Conservation (phyloP, 2,113 vertebrate genomes). For the Scalopus aquaticus region DNA sequence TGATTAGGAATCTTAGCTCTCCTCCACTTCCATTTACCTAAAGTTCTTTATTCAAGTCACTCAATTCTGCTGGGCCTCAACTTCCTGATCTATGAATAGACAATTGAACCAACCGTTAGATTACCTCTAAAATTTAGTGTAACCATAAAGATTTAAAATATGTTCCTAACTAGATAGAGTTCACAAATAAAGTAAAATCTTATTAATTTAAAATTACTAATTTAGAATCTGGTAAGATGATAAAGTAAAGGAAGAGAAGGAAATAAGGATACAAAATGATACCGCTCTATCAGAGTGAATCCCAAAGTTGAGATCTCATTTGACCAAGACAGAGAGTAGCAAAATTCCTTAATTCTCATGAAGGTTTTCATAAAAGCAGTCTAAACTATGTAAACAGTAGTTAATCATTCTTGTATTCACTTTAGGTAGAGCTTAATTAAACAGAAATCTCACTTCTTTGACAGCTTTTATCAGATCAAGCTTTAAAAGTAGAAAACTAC, state of each 20-base stretch:
- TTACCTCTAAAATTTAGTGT: neutral
- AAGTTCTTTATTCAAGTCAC: neutral
- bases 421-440: conserved; percentile 62
- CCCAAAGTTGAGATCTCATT: conserved; percentile 37
- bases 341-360: conserved; percentile 15
- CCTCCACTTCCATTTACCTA: neutral
- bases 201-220: conserved; percentile 24
- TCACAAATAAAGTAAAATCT: conserved; percentile 32
- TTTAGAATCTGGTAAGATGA: conserved; percentile 34
- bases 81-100: conserved; percentile 26
- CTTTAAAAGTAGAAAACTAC: conserved; percentile 52
- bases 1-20: conserved; percentile 1
- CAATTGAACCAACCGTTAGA: neutral
- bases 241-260: neutral
- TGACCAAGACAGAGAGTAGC: neutral
- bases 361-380: conserved; percentile 37
- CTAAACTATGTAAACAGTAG: conserved; percentile 28
- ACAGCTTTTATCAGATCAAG: conserved; percentile 24
- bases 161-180: neutral
- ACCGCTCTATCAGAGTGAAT: neutral
- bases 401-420: conserved; percentile 51
- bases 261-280: neutral
- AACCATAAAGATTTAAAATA: conserved; percentile 39
- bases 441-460: conserved; percentile 43
- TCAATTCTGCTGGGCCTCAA: neutral